Evolutionary conservation across 2,888 invertebrate genomes (phyloP), one percentile per base, ranked within the genome.

Genomic region (Caenorhabditis sp.): DNA sequence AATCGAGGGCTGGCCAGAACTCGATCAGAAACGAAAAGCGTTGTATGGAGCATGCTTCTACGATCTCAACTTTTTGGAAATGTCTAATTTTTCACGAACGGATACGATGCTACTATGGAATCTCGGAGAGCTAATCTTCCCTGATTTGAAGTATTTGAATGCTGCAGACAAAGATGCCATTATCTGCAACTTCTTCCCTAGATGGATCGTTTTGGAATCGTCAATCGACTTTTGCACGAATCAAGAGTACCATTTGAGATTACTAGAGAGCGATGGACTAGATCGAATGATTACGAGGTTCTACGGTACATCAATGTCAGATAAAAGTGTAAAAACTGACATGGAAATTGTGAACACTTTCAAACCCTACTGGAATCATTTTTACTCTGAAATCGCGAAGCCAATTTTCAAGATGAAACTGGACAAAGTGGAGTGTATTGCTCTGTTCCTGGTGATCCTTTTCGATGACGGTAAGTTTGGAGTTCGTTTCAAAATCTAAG

Each of bases 371-470:
- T 77, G 77, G 77, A 54, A 41, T 26, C 41, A 58, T 35, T 61
- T 69, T 31, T 77, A 77, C 31, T 26, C 22, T 1, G 77, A 69
- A 31, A 68, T 68, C 14, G 59, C 61, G 4, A 47, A 68, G 19
- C 69, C 77, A 4, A 26, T 77, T 10, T 54, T 38, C n/a, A n/a
- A 63, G 24, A 69, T 61, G 31, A 61, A 54, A 28, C 44, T 47
- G 28, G 77, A 77, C 16, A 77, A 54, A 54, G 77, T 77, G 6
- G 77, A 77, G 41, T 77, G 41, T 28, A 51, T 59, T 26, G 77
- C 77, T 5, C 7, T 77, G 0, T 77, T 77, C 44, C 44, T 77
- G 0, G 14, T 77, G 44, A 54, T 77, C 22, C 44, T 77, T 1
- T 77, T 77, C n/a, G 77, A 77, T 54, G 77, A 59, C 10, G 77